Evolutionary conservation across 2,888 invertebrate genomes (phyloP), one percentile per base, ranked within the genome.

Genomic region (Lithophane ornitopus): DNA sequence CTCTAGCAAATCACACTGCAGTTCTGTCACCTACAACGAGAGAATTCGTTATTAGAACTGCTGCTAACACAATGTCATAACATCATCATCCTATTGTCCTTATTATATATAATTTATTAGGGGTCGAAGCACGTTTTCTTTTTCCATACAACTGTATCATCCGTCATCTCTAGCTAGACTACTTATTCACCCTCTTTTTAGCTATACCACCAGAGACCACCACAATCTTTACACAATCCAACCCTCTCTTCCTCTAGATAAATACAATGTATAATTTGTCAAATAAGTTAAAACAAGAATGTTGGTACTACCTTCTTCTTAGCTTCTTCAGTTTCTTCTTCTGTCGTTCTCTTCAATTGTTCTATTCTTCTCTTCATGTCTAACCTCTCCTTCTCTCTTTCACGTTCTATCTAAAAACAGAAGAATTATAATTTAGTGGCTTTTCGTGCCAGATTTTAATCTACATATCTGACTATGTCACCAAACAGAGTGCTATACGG

Each of bases 261-360:
- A 41, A 62, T 12, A 22, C 4, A 14, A 39, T 26, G n/a, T 11
- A 22, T 41, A 0, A 28, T 68, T 67, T 28, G 16, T 69, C 16
- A 41, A 69, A 16, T 9, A 59, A 6, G 34, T 6, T 34, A 34
- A 34, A 34, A 22, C 9, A 46, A 75, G 9, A 34, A 16, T 26
- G 2, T 41, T 41, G 14, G 1, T 4, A 14, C 22, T 49, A 98
- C 97, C 97, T 99, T 99, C 91, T 98, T 98, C 90, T 98, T 98
- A 70, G 98, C 98, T 91, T 99, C 99, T 86, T 98, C 98, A 88
- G 98, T 98, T 92, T 99, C 99, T 93, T 99, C 98, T 89, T 99
- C 99, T 8, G 98, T 97, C 1, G 98, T 97, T 89, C 98, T 98
- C 94, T 99, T 98, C 80, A 98, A 94, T 90, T 98, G 98, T 72